Evolutionary conservation across 2,888 invertebrate genomes (phyloP).

Genomic region (Latrodectus hesperus): DNA sequence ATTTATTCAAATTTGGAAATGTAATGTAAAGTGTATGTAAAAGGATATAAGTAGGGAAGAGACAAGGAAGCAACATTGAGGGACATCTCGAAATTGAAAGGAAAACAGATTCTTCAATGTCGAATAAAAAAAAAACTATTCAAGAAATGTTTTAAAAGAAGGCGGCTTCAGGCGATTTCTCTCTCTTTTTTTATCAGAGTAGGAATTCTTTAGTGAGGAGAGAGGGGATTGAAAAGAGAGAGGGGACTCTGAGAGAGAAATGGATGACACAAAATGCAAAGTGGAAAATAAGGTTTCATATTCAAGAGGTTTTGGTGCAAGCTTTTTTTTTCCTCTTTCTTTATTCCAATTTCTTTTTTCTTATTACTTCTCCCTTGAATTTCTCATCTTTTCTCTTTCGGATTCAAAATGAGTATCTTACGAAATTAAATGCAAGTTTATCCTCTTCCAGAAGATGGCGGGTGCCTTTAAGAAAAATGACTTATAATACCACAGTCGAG

Average conservation of each 20-base stretch:
- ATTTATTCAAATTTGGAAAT: neutral
- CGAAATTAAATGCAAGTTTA: slow-evolving; percentile 2
- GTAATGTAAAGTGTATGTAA: slow-evolving; percentile 3
- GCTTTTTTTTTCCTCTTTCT: neutral
- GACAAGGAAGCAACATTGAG: slow-evolving; percentile 19
- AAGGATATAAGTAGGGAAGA: slow-evolving; percentile 1
- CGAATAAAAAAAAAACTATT: slow-evolving; percentile 44
- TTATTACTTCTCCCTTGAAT: slow-evolving; percentile 8
- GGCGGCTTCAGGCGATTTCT: slow-evolving; percentile 37
- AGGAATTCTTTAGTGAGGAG: slow-evolving; percentile 18
- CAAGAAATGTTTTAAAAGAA: slow-evolving; percentile 55
- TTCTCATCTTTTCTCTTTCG: neutral
- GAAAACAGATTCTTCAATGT: slow-evolving; percentile 59
- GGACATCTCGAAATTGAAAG: slow-evolving; percentile 59
- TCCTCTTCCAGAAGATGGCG: no score
- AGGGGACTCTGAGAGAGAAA: neutral
- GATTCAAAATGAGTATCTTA: neutral
- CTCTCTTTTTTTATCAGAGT: neutral
- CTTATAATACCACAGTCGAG: no score
- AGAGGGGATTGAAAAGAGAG: slow-evolving; percentile 7
- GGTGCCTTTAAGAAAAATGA: no score
- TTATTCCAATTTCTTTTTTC: neutral
- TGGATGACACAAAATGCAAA: slow-evolving; percentile 31
- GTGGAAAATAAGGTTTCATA: slow-evolving; percentile 44
- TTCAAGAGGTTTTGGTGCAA: slow-evolving; percentile 16